Conservation (phyloP, 2,888 invertebrate species). For the Parnassius orleans region DNA sequence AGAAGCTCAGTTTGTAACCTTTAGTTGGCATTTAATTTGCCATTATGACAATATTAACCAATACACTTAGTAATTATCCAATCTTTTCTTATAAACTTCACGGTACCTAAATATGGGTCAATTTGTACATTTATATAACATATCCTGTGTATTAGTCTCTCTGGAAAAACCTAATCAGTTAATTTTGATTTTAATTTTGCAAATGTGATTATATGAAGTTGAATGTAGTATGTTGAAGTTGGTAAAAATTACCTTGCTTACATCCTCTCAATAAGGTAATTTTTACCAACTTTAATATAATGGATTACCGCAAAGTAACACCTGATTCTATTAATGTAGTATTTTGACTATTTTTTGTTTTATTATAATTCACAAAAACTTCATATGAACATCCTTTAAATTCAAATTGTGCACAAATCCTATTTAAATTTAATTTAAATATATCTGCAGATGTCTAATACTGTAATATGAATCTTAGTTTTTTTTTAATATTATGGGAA, state of each 20-base stretch:
- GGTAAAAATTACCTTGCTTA: too few species aligned
- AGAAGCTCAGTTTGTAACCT: background rate
- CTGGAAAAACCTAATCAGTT: slow-evolving; percentile 10
- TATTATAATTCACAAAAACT: too few species aligned
- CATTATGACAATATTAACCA: slow-evolving; percentile 4
- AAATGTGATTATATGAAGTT: slow-evolving; percentile 4
- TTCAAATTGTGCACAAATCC: slow-evolving; percentile 37
- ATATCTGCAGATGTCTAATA: slow-evolving; percentile 26
- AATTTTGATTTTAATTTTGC: slow-evolving; percentile 10
- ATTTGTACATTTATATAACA: slow-evolving; percentile 24
- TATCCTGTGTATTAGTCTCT: slow-evolving; percentile 20
- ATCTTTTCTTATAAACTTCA: slow-evolving; percentile 8
- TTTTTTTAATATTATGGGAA: slow-evolving; percentile 25
- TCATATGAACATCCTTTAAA: slow-evolving; percentile 3
- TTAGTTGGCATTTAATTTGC: slow-evolving; percentile 6
- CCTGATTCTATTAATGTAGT: background rate
- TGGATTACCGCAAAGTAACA: too few species aligned
- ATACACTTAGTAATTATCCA: slow-evolving; percentile 4
- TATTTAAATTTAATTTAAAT: too few species aligned
- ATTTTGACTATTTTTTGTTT: background rate
- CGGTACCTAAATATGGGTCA: slow-evolving; percentile 3
- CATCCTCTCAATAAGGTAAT: too few species aligned
- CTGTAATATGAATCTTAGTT: slow-evolving; percentile 43
- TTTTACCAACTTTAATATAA: too few species aligned
- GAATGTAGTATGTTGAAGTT: background rate